Conservation (phyloP, 2,113 vertebrate genomes). For the Pteronura brasiliensis region DNA sequence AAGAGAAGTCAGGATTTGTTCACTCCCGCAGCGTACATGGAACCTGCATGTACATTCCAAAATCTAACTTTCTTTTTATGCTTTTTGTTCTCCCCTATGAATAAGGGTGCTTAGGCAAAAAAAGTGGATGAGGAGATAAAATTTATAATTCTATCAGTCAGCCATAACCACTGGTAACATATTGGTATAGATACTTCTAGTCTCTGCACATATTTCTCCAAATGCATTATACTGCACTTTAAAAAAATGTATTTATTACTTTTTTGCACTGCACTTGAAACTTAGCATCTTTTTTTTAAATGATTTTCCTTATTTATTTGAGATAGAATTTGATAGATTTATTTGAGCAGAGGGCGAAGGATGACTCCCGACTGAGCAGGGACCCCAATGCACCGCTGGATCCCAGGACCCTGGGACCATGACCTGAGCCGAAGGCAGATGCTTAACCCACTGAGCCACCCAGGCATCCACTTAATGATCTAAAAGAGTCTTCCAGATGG, state of each 20-base stretch:
- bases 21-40: neutral
- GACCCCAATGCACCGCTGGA: fast-evolving
- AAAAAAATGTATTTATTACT: neutral
- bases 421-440: neutral
- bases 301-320: neutral
- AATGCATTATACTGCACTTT: neutral
- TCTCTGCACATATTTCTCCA: neutral
- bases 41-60: neutral
- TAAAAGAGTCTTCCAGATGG: neutral
- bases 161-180: neutral
- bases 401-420: neutral
- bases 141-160: neutral
- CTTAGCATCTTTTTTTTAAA: neutral
- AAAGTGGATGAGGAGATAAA: neutral
- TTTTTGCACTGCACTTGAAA: neutral
- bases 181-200: neutral
- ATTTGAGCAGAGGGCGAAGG: neutral
- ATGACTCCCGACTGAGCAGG: neutral
- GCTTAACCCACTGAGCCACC: neutral
- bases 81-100: neutral
- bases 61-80: neutral
- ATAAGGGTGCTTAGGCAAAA: neutral
- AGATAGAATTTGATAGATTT: neutral
- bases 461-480: neutral
- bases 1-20: neutral